phyloP scores from a whole-genome alignment of 2,113 vertebrate species.

The Spermophilus dauricus region DNA sequence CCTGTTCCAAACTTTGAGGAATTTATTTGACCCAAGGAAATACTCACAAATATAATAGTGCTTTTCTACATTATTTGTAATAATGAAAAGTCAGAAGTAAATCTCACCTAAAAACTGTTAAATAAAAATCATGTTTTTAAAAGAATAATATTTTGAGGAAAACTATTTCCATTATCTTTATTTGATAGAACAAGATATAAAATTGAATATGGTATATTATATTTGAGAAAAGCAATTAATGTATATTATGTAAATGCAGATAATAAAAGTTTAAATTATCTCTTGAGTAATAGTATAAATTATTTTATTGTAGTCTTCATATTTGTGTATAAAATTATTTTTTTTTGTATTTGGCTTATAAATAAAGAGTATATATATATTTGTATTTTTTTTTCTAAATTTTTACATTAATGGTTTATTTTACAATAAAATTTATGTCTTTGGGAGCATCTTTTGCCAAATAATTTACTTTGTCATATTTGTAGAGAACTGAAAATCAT shows the following conservation, averaged over 20 bases:
- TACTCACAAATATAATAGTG: background rate
- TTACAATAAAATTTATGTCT: background rate
- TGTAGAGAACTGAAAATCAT: background rate
- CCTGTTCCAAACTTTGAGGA: background rate
- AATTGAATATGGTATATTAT: background rate
- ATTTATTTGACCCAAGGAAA: background rate
- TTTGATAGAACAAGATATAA: constrained; percentile 1
- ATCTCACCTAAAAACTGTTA: background rate
- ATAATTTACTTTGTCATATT: background rate
- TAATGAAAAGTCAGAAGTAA: constrained; percentile 45
- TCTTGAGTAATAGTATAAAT: background rate
- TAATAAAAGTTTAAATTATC: background rate
- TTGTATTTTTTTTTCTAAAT: background rate
- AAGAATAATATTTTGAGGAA: background rate
- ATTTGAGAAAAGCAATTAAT: constrained; percentile 25
- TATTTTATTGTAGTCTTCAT: constrained; percentile 24
- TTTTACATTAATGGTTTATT: background rate
- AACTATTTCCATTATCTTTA: background rate
- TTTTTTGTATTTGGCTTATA: no score
- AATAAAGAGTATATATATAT: background rate
- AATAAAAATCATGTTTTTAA: background rate
- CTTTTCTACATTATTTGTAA: background rate
- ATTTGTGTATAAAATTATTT: background rate
- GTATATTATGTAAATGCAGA: background rate
- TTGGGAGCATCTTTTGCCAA: background rate